Evolutionary conservation across 2,113 vertebrate genomes (phyloP), one percentile per base, ranked within the genome.

Genomic region (Cheirogaleus medius): DNA sequence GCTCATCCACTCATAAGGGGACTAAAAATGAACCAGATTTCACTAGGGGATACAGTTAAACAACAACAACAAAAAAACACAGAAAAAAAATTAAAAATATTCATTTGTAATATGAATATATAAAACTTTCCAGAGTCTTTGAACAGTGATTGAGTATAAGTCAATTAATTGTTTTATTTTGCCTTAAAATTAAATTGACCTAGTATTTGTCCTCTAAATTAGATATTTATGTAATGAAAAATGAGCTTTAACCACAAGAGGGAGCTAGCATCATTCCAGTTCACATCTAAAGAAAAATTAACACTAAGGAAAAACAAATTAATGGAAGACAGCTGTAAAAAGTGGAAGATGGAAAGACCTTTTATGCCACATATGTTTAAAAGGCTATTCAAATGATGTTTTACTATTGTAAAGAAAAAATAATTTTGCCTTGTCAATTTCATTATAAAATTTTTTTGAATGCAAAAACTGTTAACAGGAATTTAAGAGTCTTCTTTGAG

Each of bases 241-340:
- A 85, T 8, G 20, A 95, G 44, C 69, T 93, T 93, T 92, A 68
- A 87, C 98, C 98, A 98, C 98, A 97, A 97, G 98, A 97, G 97
- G 98, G 98, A 95, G 98, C 97, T 34, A 97, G 76, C 87, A 94
- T 68, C 97, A 96, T 97, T 97, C 94, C 39, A 94, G 69, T 95
- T 95, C 47, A 90, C 39, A 63, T 17, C n/a, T 39, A 92, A 91
- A 90, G 58, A 54, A 96, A 91, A 91, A 88, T 68, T 84, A 97
- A 39, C 54, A 86, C 58, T 29, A 76, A 89, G 54, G 73, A 66
- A 89, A 97, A 96, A 85, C 63, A 97, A 92, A 87, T 73, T 64
- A 93, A 93, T 52, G 15, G 21, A 82, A 92, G 92, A 94, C 8
- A 93, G 93, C 83, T 91, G 15, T 93, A 87, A 94, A 97, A 89